Evolutionary conservation across 2,797 vertebrate genomes (phyloP).

Genomic region (Enteromius afrohamiltoni): DNA sequence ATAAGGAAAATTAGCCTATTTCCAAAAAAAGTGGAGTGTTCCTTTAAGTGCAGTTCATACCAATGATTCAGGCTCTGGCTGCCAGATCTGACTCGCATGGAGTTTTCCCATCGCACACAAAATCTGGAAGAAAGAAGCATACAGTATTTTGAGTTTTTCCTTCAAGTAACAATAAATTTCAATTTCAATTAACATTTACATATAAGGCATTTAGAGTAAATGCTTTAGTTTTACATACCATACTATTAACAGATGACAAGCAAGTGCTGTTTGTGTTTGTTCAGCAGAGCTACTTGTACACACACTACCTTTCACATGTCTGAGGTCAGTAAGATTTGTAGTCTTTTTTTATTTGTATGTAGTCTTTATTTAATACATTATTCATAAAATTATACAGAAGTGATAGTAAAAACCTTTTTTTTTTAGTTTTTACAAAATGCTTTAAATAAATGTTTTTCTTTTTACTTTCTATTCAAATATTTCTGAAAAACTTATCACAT

Average conservation of each 20-base stretch:
- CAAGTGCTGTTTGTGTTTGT: not conserved
- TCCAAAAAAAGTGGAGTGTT: too few species aligned
- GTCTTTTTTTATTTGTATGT: not conserved
- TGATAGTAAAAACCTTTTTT: not conserved
- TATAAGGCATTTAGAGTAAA: not conserved
- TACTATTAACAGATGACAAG: not conserved
- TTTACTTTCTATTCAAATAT: not conserved
- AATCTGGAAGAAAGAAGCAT: slow-evolving; percentile 76
- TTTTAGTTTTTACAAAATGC: not conserved
- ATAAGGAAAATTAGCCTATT: too few species aligned
- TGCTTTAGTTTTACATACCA: not conserved
- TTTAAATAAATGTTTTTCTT: not conserved
- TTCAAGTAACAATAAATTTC: not conserved
- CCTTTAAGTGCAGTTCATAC: slow-evolving; percentile 75
- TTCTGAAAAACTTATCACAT: not conserved
- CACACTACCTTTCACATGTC: not conserved
- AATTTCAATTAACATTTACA: not conserved
- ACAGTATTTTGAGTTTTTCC: not conserved
- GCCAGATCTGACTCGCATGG: slow-evolving; percentile 87
- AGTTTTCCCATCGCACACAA: slow-evolving; percentile 87
- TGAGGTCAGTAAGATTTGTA: not conserved
- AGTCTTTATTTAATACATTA: not conserved
- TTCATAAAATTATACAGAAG: not conserved
- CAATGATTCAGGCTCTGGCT: slow-evolving; percentile 83
- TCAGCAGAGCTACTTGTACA: not conserved